Conservation (phyloP, 2,888 invertebrate species). For the Nephrotoma appendiculata region DNA sequence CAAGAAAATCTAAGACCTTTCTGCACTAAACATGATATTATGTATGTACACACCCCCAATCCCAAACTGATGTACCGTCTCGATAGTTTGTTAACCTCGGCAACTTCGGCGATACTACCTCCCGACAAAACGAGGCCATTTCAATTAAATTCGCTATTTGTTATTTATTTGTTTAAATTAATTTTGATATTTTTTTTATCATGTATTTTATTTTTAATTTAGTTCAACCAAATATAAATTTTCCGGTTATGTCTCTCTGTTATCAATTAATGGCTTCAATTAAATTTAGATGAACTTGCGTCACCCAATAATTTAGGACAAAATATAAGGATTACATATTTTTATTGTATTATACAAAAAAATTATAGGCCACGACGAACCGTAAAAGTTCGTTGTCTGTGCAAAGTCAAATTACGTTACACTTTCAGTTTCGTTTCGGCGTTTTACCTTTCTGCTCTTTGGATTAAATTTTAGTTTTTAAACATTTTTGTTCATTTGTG, state of each 20-base stretch:
- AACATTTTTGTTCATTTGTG: neutral
- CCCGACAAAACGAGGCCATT: neutral
- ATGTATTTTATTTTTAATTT: neutral
- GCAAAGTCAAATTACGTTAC: neutral
- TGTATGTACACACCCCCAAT: too few relatives aligned
- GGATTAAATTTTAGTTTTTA: neutral
- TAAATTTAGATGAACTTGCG: neutral
- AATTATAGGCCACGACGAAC: neutral
- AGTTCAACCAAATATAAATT: neutral
- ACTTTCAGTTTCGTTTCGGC: neutral
- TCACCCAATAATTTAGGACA: neutral
- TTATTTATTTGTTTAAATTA: neutral
- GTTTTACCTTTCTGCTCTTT: neutral
- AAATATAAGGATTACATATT: neutral
- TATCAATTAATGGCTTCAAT: neutral
- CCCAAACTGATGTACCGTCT: too few relatives aligned
- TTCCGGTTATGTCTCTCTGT: neutral
- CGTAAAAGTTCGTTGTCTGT: neutral
- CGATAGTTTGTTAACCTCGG: too few relatives aligned
- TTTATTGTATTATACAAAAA: neutral
- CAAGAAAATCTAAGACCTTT: too few relatives aligned
- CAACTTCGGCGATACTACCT: neutral
- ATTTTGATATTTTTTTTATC: neutral
- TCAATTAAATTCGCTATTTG: neutral
- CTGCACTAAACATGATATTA: too few relatives aligned